Evolutionary conservation across 1,140 invertebrate species (phyloP).

Genomic region (Drosophila paulistorum): DNA sequence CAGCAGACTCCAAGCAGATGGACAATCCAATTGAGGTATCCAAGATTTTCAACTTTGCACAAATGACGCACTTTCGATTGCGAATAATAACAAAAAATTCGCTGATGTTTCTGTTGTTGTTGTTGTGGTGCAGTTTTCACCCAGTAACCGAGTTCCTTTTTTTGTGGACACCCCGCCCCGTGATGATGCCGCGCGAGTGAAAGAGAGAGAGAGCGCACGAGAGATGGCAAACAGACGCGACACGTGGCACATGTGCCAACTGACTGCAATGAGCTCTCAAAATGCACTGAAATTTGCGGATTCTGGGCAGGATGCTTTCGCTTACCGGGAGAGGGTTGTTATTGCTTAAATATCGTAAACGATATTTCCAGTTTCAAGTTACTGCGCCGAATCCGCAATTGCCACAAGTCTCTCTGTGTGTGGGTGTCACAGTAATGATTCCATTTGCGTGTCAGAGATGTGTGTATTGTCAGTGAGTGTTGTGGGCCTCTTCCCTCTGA

Average conservation of each 20-base stretch:
- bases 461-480: neutral
- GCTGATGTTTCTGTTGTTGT: constrained; percentile 26
- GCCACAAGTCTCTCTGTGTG: constrained; percentile 5
- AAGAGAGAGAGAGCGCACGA: neutral
- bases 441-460: constrained; percentile 47
- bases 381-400: constrained; percentile 71
- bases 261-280: constrained; percentile 64
- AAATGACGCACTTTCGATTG: constrained; percentile 27
- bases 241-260: constrained; percentile 39
- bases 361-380: constrained; percentile 28
- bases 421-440: constrained; percentile 71
- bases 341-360: constrained; percentile 48
- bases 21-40: constrained; percentile 23
- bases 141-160: constrained; percentile 74
- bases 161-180: constrained; percentile 52
- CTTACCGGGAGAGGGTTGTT: constrained; percentile 30
- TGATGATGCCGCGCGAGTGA: constrained; percentile 25
- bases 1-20: neutral
- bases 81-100: constrained; percentile 1
- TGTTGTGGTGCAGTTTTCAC: constrained; percentile 62
- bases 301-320: constrained; percentile 69
- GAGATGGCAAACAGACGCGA: neutral
- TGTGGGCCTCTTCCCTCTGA: neutral
- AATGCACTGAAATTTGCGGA: constrained; percentile 67
- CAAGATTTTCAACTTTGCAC: constrained; percentile 40